phyloP scores from a whole-genome alignment of 2,113 vertebrate genomes.

The Lutjanus erythropterus region DNA sequence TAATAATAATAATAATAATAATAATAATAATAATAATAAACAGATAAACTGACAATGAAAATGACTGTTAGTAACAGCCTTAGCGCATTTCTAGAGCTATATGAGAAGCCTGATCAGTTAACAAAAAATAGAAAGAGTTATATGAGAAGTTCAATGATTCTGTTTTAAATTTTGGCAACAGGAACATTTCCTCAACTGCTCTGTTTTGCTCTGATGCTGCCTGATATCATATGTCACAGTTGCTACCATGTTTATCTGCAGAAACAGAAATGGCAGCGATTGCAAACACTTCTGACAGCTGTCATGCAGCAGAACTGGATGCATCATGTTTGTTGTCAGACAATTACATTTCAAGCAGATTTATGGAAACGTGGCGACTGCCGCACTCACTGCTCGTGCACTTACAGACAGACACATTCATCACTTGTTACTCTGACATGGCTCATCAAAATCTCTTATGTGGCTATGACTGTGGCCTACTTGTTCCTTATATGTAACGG shows the following conservation, averaged over 20 bases:
- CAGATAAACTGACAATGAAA: too few relatives aligned
- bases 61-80: too few relatives aligned
- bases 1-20: too few relatives aligned
- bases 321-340: conserved; percentile 67
- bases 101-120: too few relatives aligned
- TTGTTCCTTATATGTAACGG: conserved; percentile 25
- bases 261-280: conserved; percentile 51
- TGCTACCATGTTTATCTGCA: conserved; percentile 35
- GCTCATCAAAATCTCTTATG: conserved; percentile 42
- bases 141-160: neutral
- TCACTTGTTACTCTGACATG: conserved; percentile 50
- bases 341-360: conserved; percentile 49
- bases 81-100: too few relatives aligned
- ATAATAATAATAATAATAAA: too few relatives aligned
- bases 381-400: conserved; percentile 33
- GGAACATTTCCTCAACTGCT: conserved; percentile 4
- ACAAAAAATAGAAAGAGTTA: neutral
- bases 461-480: conserved; percentile 23
- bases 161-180: neutral
- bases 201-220: conserved; percentile 6
- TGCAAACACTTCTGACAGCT: conserved; percentile 64
- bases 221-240: conserved; percentile 29
- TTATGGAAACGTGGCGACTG: conserved; percentile 46
- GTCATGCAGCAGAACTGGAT: conserved; percentile 43
- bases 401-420: conserved; percentile 30